phyloP scores from a whole-genome alignment of 2,113 vertebrate species.

The Donacobius atricapilla region DNA sequence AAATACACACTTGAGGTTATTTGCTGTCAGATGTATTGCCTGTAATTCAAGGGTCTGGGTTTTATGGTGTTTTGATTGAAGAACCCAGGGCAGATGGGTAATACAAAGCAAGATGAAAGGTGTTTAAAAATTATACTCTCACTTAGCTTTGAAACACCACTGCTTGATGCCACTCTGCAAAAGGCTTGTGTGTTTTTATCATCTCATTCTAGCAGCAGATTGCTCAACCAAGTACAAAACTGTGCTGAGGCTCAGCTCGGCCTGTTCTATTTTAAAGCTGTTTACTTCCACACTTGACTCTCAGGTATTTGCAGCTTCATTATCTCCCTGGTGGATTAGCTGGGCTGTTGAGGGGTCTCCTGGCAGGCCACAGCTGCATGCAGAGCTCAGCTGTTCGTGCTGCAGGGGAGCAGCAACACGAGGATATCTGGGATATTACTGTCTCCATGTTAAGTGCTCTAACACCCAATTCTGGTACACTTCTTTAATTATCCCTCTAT shows the following conservation, averaged over 20 bases:
- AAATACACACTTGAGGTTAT: background rate
- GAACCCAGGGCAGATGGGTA: background rate
- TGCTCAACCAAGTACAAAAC: background rate
- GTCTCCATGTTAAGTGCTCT: background rate
- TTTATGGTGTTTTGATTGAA: background rate
- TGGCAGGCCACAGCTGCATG: background rate
- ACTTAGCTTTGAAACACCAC: background rate
- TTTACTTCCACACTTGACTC: background rate
- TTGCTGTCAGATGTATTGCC: background rate
- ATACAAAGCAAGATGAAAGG: background rate
- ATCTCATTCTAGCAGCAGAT: background rate
- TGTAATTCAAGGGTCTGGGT: background rate
- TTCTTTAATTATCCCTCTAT: background rate
- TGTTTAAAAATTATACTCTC: background rate
- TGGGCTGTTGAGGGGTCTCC: background rate
- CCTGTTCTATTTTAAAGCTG: slow-evolving; percentile 13
- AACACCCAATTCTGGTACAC: background rate
- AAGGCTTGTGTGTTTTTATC: background rate
- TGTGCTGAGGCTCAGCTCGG: background rate
- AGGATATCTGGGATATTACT: background rate
- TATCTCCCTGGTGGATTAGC: background rate
- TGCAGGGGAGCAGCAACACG: background rate
- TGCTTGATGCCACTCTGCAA: background rate
- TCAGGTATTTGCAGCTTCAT: slow-evolving; percentile 6
- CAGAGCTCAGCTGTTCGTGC: background rate